Evolutionary conservation across 1,140 invertebrate species (phyloP).

Genomic region (Sycophila sp.): DNA sequence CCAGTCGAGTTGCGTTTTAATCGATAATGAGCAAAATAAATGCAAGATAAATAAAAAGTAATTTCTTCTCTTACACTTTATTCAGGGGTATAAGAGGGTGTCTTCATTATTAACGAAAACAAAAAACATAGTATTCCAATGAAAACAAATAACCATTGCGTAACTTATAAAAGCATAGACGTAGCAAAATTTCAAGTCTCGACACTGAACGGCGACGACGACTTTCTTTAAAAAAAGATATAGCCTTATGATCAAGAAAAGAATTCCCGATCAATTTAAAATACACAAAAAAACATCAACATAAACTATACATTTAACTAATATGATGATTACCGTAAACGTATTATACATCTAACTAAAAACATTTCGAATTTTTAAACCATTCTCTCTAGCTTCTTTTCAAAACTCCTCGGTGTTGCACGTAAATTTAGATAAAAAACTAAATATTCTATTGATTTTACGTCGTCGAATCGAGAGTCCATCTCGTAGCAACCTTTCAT

Average conservation of each 20-base stretch:
- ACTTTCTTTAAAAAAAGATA: too few species aligned
- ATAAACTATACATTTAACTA: not conserved
- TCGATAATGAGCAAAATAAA: too few species aligned
- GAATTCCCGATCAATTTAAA: not conserved
- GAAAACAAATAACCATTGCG: too few species aligned
- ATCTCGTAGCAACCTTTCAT: not conserved
- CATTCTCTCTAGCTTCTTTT: not conserved
- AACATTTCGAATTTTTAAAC: not conserved
- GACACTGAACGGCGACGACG: too few species aligned
- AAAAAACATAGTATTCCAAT: too few species aligned
- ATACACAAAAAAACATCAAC: not conserved
- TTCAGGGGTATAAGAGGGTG: too few species aligned
- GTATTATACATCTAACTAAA: not conserved
- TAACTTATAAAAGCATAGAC: too few species aligned
- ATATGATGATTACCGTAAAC: not conserved
- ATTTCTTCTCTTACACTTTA: too few species aligned
- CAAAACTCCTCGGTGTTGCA: not conserved
- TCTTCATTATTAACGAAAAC: too few species aligned
- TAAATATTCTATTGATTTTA: too few species aligned
- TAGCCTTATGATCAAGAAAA: slow-evolving; percentile 1
- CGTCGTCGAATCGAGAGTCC: not conserved
- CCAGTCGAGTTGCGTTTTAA: not conserved
- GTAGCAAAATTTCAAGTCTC: too few species aligned
- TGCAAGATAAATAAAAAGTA: too few species aligned
- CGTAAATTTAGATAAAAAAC: not conserved